Evolutionary conservation across 2,113 vertebrate genomes (phyloP).

Genomic region (Micromys minutus): DNA sequence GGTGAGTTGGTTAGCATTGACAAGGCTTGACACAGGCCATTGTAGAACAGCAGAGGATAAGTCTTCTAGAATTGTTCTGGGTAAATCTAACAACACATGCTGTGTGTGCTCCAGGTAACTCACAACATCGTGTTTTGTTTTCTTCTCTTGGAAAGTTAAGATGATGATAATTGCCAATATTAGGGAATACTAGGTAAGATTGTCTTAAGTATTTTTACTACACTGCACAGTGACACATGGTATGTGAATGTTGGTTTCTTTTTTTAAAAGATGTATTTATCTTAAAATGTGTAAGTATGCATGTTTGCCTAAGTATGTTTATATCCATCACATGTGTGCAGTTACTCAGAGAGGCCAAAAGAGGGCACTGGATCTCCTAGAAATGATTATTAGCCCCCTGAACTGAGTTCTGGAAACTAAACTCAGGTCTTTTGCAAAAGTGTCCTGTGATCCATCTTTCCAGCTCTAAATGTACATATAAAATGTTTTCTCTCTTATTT

Average conservation of each 20-base stretch:
- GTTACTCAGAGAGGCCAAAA: not conserved
- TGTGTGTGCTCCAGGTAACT: not conserved
- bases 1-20: not conserved
- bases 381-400: not conserved
- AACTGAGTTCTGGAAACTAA: not conserved
- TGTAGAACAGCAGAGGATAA: not conserved
- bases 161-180: no score
- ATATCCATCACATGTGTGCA: not conserved
- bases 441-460: not conserved
- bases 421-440: not conserved
- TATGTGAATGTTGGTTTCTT: not conserved
- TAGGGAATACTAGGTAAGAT: not conserved
- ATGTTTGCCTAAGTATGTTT: not conserved
- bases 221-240: not conserved
- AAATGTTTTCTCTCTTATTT: constrained; percentile 3
- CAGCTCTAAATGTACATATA: not conserved
- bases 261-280: not conserved
- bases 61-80: not conserved
- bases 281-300: not conserved
- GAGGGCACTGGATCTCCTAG: not conserved
- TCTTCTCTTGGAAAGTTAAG: not conserved
- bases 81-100: not conserved
- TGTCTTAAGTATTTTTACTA: not conserved
- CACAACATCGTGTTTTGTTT: not conserved
- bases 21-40: not conserved